Base-by-base conservation (phyloP, 2,797 vertebrate genomes). In the Sphaeramia orbicularis region DNA sequence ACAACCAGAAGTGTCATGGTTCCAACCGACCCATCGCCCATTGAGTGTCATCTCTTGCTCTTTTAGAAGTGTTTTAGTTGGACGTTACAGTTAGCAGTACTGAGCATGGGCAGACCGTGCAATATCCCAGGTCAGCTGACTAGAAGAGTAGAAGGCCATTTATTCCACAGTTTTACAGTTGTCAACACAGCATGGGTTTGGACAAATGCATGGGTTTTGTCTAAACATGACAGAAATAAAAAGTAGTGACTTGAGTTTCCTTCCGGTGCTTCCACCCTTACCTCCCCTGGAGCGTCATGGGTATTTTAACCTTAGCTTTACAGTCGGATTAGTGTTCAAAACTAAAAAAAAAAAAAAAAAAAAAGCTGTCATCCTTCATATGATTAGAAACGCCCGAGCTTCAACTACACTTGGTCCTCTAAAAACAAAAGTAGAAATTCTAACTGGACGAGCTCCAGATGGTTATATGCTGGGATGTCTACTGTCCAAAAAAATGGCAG, bases 351-450 rank as follows among this genome's bases (percentile, higher is more conserved):
- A n/a, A n/a, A n/a, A n/a, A 82, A n/a, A n/a, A n/a, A n/a, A n/a
- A n/a, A n/a, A n/a, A n/a, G n/a, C n/a, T n/a, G n/a, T n/a, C n/a
- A n/a, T 87, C 88, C 81, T 74, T 87, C 75, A 84, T 64, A 80
- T 86, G 79, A 81, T 86, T 92, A 94, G 90, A 91, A 93, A 94
- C 81, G 94, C 93, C 91, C 87, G 90, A 95, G 93, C 94, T 94
- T 94, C 83, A 89, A 94, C 93, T 94, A 94, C 94, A 95, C 95
- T 97, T 97, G 96, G 96, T 98, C 96, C 96, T 95, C 96, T 92
- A 86, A 72, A 12, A 64, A 77, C 81, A 95, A 92, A 66, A 43
- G 70, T 54, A 50, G 45, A 72, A 94, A 92, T 83, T 77, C 35
- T 90, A 94, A 94, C 88, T 90, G 94, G 94, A 96, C 92, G 95